phyloP scores from a whole-genome alignment of 2,113 vertebrate genomes.

The Pterocles burchelli region DNA sequence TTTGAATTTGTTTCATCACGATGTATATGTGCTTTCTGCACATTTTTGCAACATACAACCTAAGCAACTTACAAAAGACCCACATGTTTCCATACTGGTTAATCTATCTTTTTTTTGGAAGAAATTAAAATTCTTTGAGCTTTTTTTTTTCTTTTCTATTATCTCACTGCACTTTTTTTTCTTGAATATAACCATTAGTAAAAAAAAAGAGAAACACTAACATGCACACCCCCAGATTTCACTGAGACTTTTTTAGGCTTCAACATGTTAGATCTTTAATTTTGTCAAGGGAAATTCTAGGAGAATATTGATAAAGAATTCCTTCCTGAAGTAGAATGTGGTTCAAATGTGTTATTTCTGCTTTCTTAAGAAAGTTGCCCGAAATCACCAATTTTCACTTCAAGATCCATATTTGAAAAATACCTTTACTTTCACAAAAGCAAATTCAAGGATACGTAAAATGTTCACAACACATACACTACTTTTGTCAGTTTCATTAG shows the following conservation, averaged over 20 bases:
- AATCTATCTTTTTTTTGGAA: neutral
- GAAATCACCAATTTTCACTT: conserved; percentile 1
- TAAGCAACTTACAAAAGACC: neutral
- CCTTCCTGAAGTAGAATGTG: neutral
- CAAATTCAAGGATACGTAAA: neutral
- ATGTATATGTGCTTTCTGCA: neutral
- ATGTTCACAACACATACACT: neutral
- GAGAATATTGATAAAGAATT: neutral
- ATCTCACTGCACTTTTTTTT: neutral
- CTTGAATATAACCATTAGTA: neutral
- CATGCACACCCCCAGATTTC: neutral
- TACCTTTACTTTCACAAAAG: neutral
- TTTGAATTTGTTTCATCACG: neutral
- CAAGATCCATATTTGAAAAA: neutral
- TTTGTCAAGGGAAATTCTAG: neutral
- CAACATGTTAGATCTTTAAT: neutral
- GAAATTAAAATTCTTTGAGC: no score
- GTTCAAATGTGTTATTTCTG: neutral
- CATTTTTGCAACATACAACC: neutral
- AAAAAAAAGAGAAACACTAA: neutral
- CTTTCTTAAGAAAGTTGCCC: neutral
- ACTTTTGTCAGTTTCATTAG: conserved; percentile 26
- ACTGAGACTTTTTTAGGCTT: neutral
- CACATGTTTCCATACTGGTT: neutral
- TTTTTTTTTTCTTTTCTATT: neutral